A percentile compares a stretch with the other conserved stretches of the same genome.
phyloP scores from a whole-genome alignment of 2,888 invertebrate species.

The Ypsolopha sequella region DNA sequence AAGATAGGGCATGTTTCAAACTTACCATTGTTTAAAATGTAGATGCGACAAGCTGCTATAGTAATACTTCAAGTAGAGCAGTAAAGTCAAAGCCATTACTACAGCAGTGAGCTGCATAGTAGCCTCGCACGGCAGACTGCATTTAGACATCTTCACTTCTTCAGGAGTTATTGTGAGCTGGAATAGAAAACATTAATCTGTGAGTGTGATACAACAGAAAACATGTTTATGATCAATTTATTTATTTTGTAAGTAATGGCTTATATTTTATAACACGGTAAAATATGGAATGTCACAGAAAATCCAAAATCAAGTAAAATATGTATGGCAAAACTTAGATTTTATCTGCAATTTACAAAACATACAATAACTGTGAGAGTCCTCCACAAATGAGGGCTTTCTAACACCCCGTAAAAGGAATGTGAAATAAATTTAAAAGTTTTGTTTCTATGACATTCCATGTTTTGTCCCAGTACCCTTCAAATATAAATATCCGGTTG shows the following conservation, averaged over 20 bases:
- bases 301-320: too few relatives aligned
- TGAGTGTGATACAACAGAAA: background rate
- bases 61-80: slow-evolving; percentile 41
- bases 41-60: slow-evolving; percentile 13
- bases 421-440: too few relatives aligned
- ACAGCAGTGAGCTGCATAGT: slow-evolving; percentile 74
- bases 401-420: too few relatives aligned
- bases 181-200: slow-evolving; percentile 24
- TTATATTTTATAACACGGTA: too few relatives aligned
- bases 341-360: too few relatives aligned
- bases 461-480: too few relatives aligned
- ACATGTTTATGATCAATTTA: slow-evolving; percentile 1
- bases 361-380: too few relatives aligned
- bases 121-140: slow-evolving; percentile 85
- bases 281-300: too few relatives aligned
- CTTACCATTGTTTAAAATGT: slow-evolving; percentile 41
- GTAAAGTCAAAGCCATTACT: slow-evolving; percentile 65
- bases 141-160: slow-evolving; percentile 81
- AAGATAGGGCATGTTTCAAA: slow-evolving; percentile 9
- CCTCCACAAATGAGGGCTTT: too few relatives aligned
- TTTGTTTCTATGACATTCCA: too few relatives aligned
- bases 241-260: background rate
- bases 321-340: too few relatives aligned
- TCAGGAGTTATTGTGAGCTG: slow-evolving; percentile 83
- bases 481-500: too few relatives aligned